Percentiles rank a stretch among this genome's conserved stretches.
Evolutionary conservation across 1,140 invertebrate genomes (phyloP).

Genomic region (Oryctes rhinoceros): DNA sequence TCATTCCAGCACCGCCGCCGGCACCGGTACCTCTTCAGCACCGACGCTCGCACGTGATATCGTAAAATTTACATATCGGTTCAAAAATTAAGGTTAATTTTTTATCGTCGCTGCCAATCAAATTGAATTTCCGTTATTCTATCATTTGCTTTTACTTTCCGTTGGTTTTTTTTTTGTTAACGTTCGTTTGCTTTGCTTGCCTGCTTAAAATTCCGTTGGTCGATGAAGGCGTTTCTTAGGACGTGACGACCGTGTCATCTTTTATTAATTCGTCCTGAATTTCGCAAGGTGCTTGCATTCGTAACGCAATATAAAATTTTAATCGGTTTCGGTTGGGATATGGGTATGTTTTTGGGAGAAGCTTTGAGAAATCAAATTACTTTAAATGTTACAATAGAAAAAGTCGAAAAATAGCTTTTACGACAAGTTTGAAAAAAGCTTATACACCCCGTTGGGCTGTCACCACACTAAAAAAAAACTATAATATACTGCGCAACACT

Average conservation of each 20-base stretch:
- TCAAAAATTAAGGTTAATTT: slow-evolving; percentile 16
- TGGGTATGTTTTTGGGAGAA: not conserved
- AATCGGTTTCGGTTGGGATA: not conserved
- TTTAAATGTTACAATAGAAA: no score
- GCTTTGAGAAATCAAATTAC: no score
- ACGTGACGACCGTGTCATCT: not conserved
- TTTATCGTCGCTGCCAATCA: not conserved
- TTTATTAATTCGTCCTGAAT: not conserved
- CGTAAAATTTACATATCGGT: slow-evolving; percentile 8
- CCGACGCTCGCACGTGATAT: not conserved
- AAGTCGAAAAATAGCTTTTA: no score
- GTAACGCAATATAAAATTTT: slow-evolving; percentile 6
- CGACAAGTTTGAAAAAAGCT: no score
- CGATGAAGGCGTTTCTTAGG: not conserved
- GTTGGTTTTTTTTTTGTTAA: not conserved
- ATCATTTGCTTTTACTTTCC: not conserved
- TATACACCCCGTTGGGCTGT: no score
- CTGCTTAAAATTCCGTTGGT: not conserved
- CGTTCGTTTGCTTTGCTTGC: not conserved
- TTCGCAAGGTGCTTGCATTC: not conserved
- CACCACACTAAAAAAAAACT: no score
- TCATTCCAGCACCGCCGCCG: not conserved
- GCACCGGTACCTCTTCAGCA: no score
- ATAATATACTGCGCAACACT: no score
- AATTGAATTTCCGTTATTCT: not conserved